Percentiles rank a stretch among this genome's conserved stretches.
Evolutionary conservation across 2,113 vertebrate species (phyloP).

Genomic region (Syngnathus typhle): DNA sequence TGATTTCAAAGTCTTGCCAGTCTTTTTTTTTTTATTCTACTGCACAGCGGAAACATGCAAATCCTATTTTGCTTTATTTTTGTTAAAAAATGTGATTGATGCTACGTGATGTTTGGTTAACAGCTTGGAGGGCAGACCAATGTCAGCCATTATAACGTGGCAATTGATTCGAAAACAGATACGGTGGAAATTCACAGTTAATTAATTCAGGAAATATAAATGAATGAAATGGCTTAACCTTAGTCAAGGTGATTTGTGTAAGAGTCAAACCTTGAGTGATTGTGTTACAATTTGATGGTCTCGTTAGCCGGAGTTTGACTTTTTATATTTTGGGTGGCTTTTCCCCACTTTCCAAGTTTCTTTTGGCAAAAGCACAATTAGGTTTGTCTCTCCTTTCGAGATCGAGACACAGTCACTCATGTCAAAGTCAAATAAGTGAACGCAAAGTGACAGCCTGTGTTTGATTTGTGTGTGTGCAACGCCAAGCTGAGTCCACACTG

Average conservation of each 20-base stretch:
- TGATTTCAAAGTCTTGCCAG: too few relatives aligned
- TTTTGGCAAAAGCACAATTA: too few relatives aligned
- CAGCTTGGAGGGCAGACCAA: neutral
- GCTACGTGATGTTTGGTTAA: neutral
- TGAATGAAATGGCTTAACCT: neutral
- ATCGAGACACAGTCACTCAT: neutral
- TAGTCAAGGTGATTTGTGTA: neutral
- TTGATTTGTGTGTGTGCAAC: slow-evolving; percentile 35
- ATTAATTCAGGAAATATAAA: neutral
- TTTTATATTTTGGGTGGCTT: too few relatives aligned
- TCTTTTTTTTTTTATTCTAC: too few relatives aligned
- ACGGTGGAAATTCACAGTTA: neutral
- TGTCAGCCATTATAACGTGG: neutral
- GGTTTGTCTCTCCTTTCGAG: neutral
- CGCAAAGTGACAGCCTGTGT: slow-evolving; percentile 18
- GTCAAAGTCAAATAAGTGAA: slow-evolving; percentile 26
- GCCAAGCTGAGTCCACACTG: slow-evolving; percentile 58
- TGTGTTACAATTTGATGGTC: neutral
- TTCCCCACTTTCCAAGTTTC: too few relatives aligned
- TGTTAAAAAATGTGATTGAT: too few relatives aligned
- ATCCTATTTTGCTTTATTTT: too few relatives aligned
- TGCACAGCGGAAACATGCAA: too few relatives aligned
- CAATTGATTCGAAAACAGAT: neutral
- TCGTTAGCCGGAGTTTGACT: too few relatives aligned
- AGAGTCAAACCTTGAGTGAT: neutral